These are phyloP conservation scores for Pseudochaenichthys georgianus DNA, from an alignment of 2,797 vertebrate species.

Conservation along the genomic window DNA sequence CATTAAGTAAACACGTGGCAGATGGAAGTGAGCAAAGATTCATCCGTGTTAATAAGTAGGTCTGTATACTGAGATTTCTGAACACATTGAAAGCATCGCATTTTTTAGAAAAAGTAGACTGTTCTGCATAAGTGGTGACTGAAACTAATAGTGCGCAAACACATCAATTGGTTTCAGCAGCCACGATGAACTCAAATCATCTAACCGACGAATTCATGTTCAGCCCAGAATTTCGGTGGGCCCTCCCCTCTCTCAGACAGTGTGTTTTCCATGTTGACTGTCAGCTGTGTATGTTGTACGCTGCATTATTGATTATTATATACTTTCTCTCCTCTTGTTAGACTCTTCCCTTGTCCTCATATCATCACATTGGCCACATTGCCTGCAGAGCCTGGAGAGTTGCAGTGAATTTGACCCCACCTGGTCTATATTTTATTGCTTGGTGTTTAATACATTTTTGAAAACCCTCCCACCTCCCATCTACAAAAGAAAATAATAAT, in stretches of 20 bases:
- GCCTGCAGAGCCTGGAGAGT: conserved; percentile 68
- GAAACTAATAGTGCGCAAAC: background rate
- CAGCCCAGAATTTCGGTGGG: conserved; percentile 35
- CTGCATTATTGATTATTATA: conserved; percentile 85
- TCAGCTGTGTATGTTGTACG: conserved; percentile 65
- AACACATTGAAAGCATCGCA: background rate
- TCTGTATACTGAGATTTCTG: conserved; percentile 7
- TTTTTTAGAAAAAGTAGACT: background rate
- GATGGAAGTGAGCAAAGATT: conserved; percentile 27
- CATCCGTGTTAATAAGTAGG: background rate
- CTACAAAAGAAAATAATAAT: conserved; percentile 24
- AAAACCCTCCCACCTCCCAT: conserved; percentile 58
- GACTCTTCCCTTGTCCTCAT: conserved; percentile 69
- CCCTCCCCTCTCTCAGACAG: conserved; percentile 36
- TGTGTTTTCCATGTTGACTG: conserved; percentile 67
- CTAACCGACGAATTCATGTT: conserved; percentile 33
- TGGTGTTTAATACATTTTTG: conserved; percentile 82
- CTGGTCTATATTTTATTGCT: conserved; percentile 83
- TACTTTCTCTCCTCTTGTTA: conserved; percentile 72
- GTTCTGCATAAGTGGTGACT: background rate
- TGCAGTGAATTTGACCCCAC: conserved; percentile 74
- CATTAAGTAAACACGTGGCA: conserved; percentile 41
- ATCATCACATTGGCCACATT: conserved; percentile 68
- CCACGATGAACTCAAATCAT: conserved; percentile 31
- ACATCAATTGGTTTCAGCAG: conserved; percentile 5